These are phyloP conservation scores for Scelioninae gen. 2 DNA, from an alignment of 2,888 invertebrate genomes.

Conservation along the genomic window DNA sequence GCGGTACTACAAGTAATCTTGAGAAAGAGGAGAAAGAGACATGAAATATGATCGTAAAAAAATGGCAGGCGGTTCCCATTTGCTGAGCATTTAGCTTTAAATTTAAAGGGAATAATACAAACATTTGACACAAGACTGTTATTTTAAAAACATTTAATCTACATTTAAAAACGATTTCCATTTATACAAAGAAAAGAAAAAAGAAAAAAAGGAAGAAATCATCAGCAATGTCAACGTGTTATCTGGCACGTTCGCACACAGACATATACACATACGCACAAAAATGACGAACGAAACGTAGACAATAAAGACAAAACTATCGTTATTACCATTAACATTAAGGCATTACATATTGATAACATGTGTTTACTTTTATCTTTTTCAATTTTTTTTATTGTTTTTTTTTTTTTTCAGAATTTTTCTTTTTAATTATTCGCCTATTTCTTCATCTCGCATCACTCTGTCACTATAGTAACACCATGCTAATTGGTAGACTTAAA, in stretches of 20 bases:
- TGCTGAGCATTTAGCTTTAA: conserved; percentile 49
- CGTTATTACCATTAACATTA: conserved; percentile 75
- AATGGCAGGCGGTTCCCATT: no score
- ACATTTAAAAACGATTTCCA: conserved; percentile 57
- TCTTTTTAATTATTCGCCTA: conserved; percentile 40
- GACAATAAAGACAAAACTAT: conserved; percentile 70
- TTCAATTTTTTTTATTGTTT: conserved; percentile 40
- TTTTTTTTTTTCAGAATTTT: conserved; percentile 29
- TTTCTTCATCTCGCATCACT: conserved; percentile 60
- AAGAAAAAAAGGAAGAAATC: no score
- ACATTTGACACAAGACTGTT: conserved; percentile 44
- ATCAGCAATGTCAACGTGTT: conserved; percentile 50
- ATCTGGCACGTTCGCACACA: conserved; percentile 52
- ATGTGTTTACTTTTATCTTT: conserved; percentile 55
- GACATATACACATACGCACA: conserved; percentile 59
- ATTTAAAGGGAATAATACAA: conserved; percentile 41
- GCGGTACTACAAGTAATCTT: no score
- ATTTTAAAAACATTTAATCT: conserved; percentile 59
- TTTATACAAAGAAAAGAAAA: conserved; percentile 57
- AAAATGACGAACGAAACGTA: conserved; percentile 62
- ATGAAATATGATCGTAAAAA: no score
- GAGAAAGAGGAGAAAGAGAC: no score
- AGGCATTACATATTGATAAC: conserved; percentile 75
- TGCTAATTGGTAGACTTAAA: conserved; percentile 71
- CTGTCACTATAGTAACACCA: conserved; percentile 71